These are phyloP conservation scores for Spheniscus humboldti DNA, from an alignment of 2,797 vertebrate species.

Conservation along the genomic window DNA sequence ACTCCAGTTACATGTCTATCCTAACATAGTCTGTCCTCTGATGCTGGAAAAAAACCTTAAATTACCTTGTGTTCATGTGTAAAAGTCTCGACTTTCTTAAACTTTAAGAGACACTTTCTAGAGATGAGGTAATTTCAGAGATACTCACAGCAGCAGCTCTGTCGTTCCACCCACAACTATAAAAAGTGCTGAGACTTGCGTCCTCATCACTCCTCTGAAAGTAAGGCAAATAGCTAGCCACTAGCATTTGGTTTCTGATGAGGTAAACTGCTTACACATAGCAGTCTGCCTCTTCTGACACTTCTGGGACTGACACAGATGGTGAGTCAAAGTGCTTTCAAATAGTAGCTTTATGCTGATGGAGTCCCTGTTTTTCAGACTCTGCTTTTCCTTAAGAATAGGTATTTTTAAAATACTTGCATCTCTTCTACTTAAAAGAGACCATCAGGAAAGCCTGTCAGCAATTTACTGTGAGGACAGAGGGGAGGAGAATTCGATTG, in stretches of 20 bases:
- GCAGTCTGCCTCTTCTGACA: not conserved
- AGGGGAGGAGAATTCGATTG: not conserved
- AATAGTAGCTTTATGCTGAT: not conserved
- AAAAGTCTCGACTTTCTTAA: not conserved
- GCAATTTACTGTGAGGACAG: not conserved
- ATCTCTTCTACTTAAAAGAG: not conserved
- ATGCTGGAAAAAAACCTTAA: not conserved
- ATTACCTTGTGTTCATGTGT: not conserved
- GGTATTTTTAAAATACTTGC: not conserved
- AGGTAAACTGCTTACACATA: slow-evolving; percentile 8
- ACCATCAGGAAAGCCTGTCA: not conserved
- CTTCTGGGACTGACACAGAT: not conserved
- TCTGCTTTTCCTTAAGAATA: not conserved
- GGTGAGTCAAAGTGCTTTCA: not conserved
- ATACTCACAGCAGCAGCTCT: not conserved
- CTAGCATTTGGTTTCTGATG: not conserved
- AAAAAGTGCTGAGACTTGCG: not conserved
- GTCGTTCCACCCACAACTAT: not conserved
- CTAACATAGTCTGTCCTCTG: not conserved
- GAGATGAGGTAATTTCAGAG: not conserved
- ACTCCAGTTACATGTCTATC: not conserved
- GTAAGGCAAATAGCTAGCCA: not conserved
- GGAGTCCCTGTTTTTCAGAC: not conserved
- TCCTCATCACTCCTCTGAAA: not conserved
- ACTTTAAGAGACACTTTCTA: not conserved